Percentiles rank a stretch among this genome's conserved stretches.
Evolutionary conservation across 2,888 invertebrate genomes (phyloP).

Genomic region (Tiliacea citrago): DNA sequence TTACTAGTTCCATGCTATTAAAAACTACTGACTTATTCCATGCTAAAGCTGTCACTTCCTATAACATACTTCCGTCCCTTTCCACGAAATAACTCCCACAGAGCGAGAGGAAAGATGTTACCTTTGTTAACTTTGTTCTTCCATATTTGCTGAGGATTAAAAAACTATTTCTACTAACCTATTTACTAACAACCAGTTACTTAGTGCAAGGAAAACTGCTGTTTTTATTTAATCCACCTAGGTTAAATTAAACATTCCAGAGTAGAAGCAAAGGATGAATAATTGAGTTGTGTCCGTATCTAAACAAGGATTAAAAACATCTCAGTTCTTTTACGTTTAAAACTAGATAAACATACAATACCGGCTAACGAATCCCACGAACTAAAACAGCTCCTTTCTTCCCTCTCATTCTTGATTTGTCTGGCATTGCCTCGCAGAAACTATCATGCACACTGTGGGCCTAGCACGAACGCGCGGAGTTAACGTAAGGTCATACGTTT

Average conservation of each 20-base stretch:
- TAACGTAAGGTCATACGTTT: too few species aligned
- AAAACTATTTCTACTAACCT: slow-evolving; percentile 14
- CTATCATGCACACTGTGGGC: too few species aligned
- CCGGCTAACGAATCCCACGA: background rate
- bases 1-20: too few species aligned
- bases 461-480: too few species aligned
- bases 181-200: slow-evolving; percentile 24
- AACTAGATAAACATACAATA: background rate
- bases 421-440: too few species aligned
- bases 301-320: slow-evolving; percentile 12
- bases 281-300: slow-evolving; percentile 9
- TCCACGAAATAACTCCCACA: too few species aligned
- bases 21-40: too few species aligned
- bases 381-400: background rate
- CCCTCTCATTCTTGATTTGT: background rate
- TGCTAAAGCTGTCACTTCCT: too few species aligned
- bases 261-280: slow-evolving; percentile 13
- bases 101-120: too few species aligned
- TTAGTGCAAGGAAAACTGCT: slow-evolving; percentile 11
- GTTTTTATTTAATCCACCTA: slow-evolving; percentile 12
- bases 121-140: background rate
- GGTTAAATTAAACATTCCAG: slow-evolving; percentile 13
- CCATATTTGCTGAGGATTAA: slow-evolving; percentile 2
- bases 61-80: too few species aligned
- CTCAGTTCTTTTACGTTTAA: background rate